Conservation (phyloP, 64 coral and sea anemone species). For the Trachythela sp. region DNA sequence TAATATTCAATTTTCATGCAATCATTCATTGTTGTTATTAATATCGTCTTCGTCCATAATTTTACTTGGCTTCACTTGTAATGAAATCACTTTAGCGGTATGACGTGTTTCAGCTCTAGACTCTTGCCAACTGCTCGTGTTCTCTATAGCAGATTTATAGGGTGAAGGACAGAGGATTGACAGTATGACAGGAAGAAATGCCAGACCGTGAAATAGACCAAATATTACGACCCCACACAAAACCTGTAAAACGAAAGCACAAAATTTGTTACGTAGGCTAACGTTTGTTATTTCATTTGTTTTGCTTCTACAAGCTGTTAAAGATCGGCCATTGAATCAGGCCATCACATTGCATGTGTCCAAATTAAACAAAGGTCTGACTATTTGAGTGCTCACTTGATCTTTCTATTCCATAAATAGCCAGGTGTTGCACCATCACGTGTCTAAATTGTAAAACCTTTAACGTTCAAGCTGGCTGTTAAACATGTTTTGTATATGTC, state of each 20-base stretch:
- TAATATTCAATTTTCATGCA: background rate
- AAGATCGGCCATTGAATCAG: too few species aligned
- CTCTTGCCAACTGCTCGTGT: background rate
- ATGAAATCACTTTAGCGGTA: background rate
- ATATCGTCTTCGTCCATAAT: background rate
- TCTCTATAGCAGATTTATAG: slow-evolving; percentile 56
- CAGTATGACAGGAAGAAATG: slow-evolving; percentile 78
- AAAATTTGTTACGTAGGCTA: too few species aligned
- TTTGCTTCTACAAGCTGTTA: too few species aligned
- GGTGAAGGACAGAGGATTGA: slow-evolving; percentile 63
- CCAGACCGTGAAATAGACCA: slow-evolving; percentile 82
- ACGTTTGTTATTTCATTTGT: too few species aligned
- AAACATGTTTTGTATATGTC: too few species aligned
- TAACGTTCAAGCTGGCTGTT: too few species aligned
- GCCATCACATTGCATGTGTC: too few species aligned
- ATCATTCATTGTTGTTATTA: background rate
- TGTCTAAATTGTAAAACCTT: too few species aligned
- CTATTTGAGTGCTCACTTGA: too few species aligned
- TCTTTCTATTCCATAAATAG: too few species aligned
- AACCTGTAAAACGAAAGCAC: slow-evolving; percentile 59
- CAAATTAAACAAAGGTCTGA: too few species aligned
- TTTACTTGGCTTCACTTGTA: background rate
- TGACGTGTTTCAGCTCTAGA: background rate
- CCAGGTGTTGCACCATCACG: too few species aligned
- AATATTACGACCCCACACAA: slow-evolving; percentile 75